These are phyloP conservation scores for Tetraneura akinire DNA, from an alignment of 1,140 invertebrate genomes.

Conservation along the genomic window DNA sequence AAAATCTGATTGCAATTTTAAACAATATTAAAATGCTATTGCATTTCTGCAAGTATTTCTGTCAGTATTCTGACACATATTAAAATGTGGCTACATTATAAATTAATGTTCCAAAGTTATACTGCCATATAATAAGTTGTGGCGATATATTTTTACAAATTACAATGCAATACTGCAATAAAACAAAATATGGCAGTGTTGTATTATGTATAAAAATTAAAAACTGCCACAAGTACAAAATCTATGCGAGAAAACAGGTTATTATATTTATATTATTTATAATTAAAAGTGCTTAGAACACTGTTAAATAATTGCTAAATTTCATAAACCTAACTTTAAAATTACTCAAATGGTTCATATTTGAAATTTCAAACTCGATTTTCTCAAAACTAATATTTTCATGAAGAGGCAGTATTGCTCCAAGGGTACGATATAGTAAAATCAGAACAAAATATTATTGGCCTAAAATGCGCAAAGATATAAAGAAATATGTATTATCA, in stretches of 20 bases:
- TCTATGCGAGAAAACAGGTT: neutral
- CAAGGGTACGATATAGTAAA: neutral
- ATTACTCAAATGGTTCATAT: neutral
- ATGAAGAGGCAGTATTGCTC: neutral
- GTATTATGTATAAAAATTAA: neutral
- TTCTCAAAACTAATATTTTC: neutral
- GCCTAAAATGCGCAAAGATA: too few relatives aligned
- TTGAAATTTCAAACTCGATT: neutral
- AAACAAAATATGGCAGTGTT: neutral
- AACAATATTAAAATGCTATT: neutral
- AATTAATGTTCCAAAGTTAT: neutral
- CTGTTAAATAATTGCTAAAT: neutral
- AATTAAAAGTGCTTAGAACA: neutral
- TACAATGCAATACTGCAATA: neutral
- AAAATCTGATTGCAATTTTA: neutral
- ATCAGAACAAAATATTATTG: too few relatives aligned
- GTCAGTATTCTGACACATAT: too few relatives aligned
- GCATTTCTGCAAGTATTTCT: too few relatives aligned
- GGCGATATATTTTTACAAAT: neutral
- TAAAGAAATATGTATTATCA: too few relatives aligned
- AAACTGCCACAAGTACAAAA: neutral
- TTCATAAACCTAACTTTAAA: neutral
- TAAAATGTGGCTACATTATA: neutral
- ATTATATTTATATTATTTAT: neutral
- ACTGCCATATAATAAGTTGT: neutral